Conservation (phyloP, 2,113 vertebrate species). For the Tympanuchus pallidicinctus region DNA sequence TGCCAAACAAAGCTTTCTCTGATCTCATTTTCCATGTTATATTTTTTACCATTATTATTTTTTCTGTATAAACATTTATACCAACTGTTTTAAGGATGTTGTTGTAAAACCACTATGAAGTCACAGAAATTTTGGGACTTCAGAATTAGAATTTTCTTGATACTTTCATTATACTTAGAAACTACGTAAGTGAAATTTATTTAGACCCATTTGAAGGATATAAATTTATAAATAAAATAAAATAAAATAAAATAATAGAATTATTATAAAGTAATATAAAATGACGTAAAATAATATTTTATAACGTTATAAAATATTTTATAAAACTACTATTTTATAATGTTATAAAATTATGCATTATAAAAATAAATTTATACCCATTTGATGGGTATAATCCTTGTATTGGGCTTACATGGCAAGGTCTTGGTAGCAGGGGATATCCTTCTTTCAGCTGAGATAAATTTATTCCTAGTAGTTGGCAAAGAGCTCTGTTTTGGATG, state of each 20-base stretch:
- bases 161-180: neutral
- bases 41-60: neutral
- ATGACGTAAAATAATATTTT: too few relatives aligned
- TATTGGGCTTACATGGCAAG: neutral
- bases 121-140: slow-evolving; percentile 8
- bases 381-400: neutral
- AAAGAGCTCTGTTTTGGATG: too few relatives aligned
- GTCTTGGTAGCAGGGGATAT: neutral
- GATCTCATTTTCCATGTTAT: neutral
- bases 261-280: too few relatives aligned
- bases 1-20: neutral
- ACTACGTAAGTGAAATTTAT: neutral
- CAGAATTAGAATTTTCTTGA: neutral
- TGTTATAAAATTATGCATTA: too few relatives aligned
- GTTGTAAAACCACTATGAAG: neutral
- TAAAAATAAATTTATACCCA: too few relatives aligned
- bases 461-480: neutral
- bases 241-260: too few relatives aligned
- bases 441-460: neutral
- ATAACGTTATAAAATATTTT: too few relatives aligned
- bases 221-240: too few relatives aligned
- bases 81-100: neutral
- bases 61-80: neutral
- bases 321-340: too few relatives aligned
- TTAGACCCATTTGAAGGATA: neutral